These are phyloP conservation scores for Drosophila fungiperda DNA, from an alignment of 2,888 invertebrate species.

Conservation along the genomic window DNA sequence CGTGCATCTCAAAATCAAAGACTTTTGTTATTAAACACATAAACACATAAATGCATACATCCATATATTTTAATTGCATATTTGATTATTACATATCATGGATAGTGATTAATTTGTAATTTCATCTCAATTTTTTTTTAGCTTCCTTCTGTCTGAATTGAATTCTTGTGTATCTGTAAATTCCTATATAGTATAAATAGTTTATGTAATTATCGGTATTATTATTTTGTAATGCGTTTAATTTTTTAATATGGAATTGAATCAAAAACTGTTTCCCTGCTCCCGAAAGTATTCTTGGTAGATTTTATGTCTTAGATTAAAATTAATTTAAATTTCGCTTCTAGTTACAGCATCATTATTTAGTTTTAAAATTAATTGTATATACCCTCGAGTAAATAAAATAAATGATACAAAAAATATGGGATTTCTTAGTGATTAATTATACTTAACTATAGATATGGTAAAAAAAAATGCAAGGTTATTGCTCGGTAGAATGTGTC, in stretches of 20 bases:
- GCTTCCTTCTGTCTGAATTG: constrained; percentile 20
- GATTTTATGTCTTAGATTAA: constrained; percentile 50
- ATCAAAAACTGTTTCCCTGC: constrained; percentile 35
- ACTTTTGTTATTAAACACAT: constrained; percentile 67
- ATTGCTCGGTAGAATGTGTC: constrained; percentile 1
- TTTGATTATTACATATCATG: constrained; percentile 42
- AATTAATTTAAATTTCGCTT: constrained; percentile 59
- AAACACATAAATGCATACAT: constrained; percentile 29
- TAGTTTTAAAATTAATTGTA: constrained; percentile 64
- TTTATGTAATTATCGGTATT: constrained; percentile 69
- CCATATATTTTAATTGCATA: constrained; percentile 37
- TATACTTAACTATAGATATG: constrained; percentile 7
- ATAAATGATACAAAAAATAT: constrained; percentile 36
- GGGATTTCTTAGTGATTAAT: constrained; percentile 8
- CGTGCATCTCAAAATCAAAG: constrained; percentile 80
- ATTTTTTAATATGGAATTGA: constrained; percentile 67
- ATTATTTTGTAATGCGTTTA: constrained; percentile 68
- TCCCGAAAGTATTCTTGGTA: constrained; percentile 67
- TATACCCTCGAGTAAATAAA: constrained; percentile 62
- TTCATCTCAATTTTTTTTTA: constrained; percentile 18
- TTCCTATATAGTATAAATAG: constrained; percentile 46
- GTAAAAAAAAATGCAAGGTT: neutral
- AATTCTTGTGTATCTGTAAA: constrained; percentile 28
- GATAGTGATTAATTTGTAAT: constrained; percentile 45
- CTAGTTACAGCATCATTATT: constrained; percentile 60